Evolutionary conservation across 2,888 invertebrate species (phyloP).

Genomic region (Caenorhabditis angaria): DNA sequence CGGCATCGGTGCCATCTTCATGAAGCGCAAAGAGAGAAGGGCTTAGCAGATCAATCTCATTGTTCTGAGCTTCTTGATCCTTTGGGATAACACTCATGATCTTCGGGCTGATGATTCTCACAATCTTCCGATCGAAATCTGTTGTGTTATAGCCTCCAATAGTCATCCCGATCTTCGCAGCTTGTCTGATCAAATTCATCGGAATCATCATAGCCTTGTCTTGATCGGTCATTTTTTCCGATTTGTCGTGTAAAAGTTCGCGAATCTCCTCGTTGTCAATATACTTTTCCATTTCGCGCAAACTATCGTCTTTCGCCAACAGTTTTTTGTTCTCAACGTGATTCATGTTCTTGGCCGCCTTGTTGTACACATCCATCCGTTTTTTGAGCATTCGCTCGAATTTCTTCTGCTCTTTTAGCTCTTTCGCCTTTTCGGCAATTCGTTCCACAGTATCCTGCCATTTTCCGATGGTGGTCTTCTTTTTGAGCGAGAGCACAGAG

Average conservation of each 20-base stretch:
- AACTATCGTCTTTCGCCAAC: background rate
- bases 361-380: slow-evolving; percentile 6
- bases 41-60: slow-evolving; percentile 29
- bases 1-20: slow-evolving; percentile 18
- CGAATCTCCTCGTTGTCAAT: slow-evolving; percentile 29
- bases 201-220: slow-evolving; percentile 35
- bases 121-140: slow-evolving; percentile 27
- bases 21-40: slow-evolving; percentile 41
- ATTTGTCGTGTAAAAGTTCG: slow-evolving; percentile 23
- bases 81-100: slow-evolving; percentile 36
- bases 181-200: slow-evolving; percentile 36
- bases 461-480: slow-evolving; percentile 17
- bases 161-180: slow-evolving; percentile 43
- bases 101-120: slow-evolving; percentile 40
- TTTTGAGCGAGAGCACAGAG: slow-evolving; percentile 25
- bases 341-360: background rate
- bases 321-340: background rate
- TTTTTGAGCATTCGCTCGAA: slow-evolving; percentile 18
- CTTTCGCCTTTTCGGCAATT: slow-evolving; percentile 24
- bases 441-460: slow-evolving; percentile 25
- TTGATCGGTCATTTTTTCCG: slow-evolving; percentile 29
- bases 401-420: slow-evolving; percentile 26
- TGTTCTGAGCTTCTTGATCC: slow-evolving; percentile 21
- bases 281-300: slow-evolving; percentile 23
- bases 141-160: slow-evolving; percentile 41